phyloP scores from a whole-genome alignment of 2,797 vertebrate genomes.

The Sphenopsis melanotis region DNA sequence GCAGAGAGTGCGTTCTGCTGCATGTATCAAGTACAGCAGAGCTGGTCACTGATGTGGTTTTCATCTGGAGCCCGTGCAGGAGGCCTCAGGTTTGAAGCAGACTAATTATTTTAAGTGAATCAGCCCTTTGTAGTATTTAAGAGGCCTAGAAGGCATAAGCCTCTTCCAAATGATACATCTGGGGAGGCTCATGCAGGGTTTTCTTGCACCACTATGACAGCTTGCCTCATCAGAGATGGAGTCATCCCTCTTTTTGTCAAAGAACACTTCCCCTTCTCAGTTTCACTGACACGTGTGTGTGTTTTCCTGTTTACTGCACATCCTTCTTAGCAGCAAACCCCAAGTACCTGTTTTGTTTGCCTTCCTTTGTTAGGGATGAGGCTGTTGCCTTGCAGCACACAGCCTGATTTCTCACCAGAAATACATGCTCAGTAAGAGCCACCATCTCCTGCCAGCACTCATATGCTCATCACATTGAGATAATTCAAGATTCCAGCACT shows the following conservation, averaged over 20 bases:
- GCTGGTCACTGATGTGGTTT: not conserved
- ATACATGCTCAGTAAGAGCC: not conserved
- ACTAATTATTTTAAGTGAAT: not conserved
- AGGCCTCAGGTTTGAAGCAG: not conserved
- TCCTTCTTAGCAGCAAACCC: not conserved
- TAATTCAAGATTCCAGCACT: not conserved
- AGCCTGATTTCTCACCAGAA: not conserved
- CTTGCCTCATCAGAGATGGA: not conserved
- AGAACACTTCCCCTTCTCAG: not conserved
- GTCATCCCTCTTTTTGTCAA: not conserved
- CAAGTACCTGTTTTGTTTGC: not conserved
- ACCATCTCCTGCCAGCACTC: not conserved
- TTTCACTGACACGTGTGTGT: not conserved
- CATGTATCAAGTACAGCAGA: not conserved
- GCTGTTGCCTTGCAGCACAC: accelerated
- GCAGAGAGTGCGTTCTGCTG: not conserved
- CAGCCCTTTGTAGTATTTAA: not conserved
- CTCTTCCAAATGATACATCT: not conserved
- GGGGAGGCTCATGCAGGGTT: not conserved
- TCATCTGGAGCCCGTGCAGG: not conserved
- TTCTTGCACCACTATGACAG: not conserved
- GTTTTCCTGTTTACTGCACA: not conserved
- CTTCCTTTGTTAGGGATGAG: not conserved
- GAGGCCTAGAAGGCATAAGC: not conserved
- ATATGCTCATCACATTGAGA: not conserved